Evolutionary conservation across 2,797 vertebrate genomes (phyloP).

Genomic region (Hozukius guyotensis): DNA sequence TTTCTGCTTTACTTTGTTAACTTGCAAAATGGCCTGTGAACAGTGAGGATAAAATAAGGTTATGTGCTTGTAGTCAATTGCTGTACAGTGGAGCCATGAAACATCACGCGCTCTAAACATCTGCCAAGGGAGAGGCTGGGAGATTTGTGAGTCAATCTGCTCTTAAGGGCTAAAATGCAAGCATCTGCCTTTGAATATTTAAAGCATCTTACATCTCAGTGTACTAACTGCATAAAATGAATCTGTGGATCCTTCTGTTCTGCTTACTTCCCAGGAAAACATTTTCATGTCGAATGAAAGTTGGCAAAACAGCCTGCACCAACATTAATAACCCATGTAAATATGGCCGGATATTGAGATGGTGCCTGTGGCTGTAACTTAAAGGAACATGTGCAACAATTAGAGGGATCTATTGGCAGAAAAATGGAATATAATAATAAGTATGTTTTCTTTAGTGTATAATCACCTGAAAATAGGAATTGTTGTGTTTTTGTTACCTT

Average conservation of each 20-base stretch:
- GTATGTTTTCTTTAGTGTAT: background rate
- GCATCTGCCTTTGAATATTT: slow-evolving; percentile 69
- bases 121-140: slow-evolving; percentile 54
- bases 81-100: slow-evolving; percentile 49
- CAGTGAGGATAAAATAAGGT: slow-evolving; percentile 45
- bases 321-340: background rate
- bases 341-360: background rate
- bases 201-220: slow-evolving; percentile 53
- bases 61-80: slow-evolving; percentile 34
- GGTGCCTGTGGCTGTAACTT: background rate
- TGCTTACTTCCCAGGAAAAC: slow-evolving; percentile 6
- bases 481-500: background rate
- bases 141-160: slow-evolving; percentile 70
- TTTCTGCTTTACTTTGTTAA: slow-evolving; percentile 25
- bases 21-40: slow-evolving; percentile 43
- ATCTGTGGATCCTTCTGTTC: slow-evolving; percentile 27
- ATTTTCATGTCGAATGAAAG: slow-evolving; percentile 17
- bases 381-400: background rate
- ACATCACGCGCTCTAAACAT: slow-evolving; percentile 64
- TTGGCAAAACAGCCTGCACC: background rate
- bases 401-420: background rate
- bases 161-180: slow-evolving; percentile 63
- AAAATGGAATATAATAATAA: background rate
- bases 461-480: background rate
- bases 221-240: slow-evolving; percentile 39